Evolutionary conservation across 2,888 invertebrate genomes (phyloP), one percentile per base, ranked within the genome.

Genomic region (Stomorhina lunata): DNA sequence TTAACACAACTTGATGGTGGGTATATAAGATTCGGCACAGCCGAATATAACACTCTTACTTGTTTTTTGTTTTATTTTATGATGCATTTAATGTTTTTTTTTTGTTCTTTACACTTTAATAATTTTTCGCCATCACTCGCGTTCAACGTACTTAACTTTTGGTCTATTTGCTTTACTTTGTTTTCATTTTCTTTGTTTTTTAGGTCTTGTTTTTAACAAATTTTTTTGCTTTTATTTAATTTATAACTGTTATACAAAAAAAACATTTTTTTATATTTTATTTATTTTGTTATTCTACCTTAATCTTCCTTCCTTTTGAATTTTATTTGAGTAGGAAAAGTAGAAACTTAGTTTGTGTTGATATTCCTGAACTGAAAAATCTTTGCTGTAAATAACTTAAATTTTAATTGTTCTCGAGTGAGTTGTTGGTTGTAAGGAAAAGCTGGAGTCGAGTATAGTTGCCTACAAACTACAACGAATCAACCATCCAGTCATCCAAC

Each of bases 381-480:
- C 12, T 59, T 71, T 59, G 65, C 72, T 79, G 71, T 61, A 75
- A 82, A 69, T 82, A 75, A 75, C 75, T 79, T 76, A 66, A 82
- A 79, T 71, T 79, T 82, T 82, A 82, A 82, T 82, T 82, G 82
- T 82, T 66, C 75, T 79, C 79, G 22, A 82, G 82, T 82, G 79
- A 66, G 66, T 76, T 79, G 82, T 59, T 43, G 37, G 50, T 17
- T 22, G 6, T n/a, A n/a, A n/a, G 63, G 53, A 32, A 34, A 34
- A 72, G 78, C n/a, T 77, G 27, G 53, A 50, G 10, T 17, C 32
- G 50, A 45, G 32, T 17, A 29, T 71, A 40, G 61, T 78, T 61
- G 50, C 34, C 69, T 63, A 34, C 61, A 50, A 50, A 45, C 55
- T 59, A 66, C 22, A 50, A 25, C 25, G 17, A 20, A 9, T 4